Conservation (phyloP, 2,113 vertebrate species). For the Puntigrus tetrazona region DNA sequence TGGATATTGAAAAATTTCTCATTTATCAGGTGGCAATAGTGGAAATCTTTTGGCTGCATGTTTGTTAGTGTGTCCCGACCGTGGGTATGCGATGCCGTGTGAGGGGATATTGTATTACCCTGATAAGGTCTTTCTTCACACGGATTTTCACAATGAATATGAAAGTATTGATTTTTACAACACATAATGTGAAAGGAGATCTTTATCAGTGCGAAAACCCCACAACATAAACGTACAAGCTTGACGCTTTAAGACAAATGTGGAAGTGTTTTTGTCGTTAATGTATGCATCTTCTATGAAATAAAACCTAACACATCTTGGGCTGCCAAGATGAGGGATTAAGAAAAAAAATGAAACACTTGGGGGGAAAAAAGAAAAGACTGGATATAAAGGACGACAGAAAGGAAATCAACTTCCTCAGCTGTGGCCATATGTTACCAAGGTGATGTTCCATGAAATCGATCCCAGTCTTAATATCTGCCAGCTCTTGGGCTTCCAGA, state of each 20-base stretch:
- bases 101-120: constrained; percentile 33
- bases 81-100: background rate
- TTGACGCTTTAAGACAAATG: constrained; percentile 29
- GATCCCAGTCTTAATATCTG: constrained; percentile 70
- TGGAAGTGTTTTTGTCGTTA: background rate
- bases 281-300: constrained; percentile 30
- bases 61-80: constrained; percentile 34
- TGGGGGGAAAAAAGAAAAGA: background rate
- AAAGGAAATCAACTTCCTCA: constrained; percentile 68
- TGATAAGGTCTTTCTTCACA: constrained; percentile 17
- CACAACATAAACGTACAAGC: constrained; percentile 1
- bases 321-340: constrained; percentile 12
- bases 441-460: constrained; percentile 76
- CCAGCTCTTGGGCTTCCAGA: constrained; percentile 59
- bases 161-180: constrained; percentile 33
- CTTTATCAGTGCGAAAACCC: background rate
- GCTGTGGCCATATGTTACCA: constrained; percentile 72
- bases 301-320: background rate
- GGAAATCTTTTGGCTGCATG: constrained; percentile 29
- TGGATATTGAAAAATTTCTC: constrained; percentile 49
- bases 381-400: constrained; percentile 63
- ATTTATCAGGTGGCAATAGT: constrained; percentile 39
- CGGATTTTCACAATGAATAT: constrained; percentile 25
- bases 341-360: background rate
- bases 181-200: background rate